Percentiles rank a stretch among this genome's conserved stretches.
Evolutionary conservation across 1,140 invertebrate species (phyloP).

Genomic region (Drosophila orosa): DNA sequence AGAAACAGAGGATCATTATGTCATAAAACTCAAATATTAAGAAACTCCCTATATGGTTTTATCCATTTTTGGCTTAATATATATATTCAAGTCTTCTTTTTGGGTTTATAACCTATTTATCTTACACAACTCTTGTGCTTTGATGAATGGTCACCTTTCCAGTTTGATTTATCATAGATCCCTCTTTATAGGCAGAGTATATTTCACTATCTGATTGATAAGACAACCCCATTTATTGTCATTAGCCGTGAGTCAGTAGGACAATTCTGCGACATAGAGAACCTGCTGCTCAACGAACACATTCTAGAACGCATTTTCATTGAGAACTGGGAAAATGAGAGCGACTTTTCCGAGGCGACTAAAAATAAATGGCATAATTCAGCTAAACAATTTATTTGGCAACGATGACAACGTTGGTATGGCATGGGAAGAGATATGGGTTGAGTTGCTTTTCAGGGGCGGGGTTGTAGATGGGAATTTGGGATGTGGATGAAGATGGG

Average conservation of each 20-base stretch:
- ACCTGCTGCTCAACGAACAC: slow-evolving; percentile 6
- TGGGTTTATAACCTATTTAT: neutral
- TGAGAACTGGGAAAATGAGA: slow-evolving; percentile 28
- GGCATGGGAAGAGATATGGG: slow-evolving; percentile 15
- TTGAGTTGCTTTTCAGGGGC: slow-evolving; percentile 6
- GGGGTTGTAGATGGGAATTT: neutral
- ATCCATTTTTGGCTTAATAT: neutral
- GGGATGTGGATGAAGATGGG: slow-evolving; percentile 1
- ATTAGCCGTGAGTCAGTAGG: slow-evolving; percentile 26
- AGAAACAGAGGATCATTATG: neutral
- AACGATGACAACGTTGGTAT: slow-evolving; percentile 38
- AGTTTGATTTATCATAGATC: slow-evolving; percentile 5
- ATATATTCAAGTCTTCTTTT: neutral
- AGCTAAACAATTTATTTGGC: slow-evolving; percentile 67
- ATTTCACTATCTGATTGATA: slow-evolving; percentile 21
- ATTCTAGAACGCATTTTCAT: slow-evolving; percentile 17
- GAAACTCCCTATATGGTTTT: neutral
- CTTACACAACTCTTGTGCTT: neutral
- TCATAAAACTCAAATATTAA: slow-evolving; percentile 9
- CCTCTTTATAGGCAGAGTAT: slow-evolving; percentile 7
- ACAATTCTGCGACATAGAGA: slow-evolving; percentile 11
- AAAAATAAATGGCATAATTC: slow-evolving; percentile 77
- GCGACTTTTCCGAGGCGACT: slow-evolving; percentile 30
- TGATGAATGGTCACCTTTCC: neutral
- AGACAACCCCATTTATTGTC: slow-evolving; percentile 13